These are phyloP conservation scores for Cephus rjabovi DNA, from an alignment of 2,888 invertebrate genomes.

Conservation along the genomic window DNA sequence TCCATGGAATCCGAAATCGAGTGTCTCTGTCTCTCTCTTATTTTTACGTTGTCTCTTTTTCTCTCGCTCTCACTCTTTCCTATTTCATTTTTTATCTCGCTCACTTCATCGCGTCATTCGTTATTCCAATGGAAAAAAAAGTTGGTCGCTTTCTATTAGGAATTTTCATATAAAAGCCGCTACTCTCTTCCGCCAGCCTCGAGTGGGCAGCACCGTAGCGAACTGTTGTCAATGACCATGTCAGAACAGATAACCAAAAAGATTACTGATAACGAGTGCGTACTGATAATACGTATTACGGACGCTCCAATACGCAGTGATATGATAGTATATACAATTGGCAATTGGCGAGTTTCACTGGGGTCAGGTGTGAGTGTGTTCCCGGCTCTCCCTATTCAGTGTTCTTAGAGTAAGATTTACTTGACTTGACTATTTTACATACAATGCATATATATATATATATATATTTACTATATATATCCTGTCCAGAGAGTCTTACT, in stretches of 20 bases:
- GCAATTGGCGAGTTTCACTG: slow-evolving; percentile 64
- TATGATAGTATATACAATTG: slow-evolving; percentile 41
- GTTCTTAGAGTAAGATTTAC: slow-evolving; percentile 48
- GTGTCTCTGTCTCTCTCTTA: neutral
- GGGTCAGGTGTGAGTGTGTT: slow-evolving; percentile 65
- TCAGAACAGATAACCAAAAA: slow-evolving; percentile 43
- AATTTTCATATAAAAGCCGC: neutral
- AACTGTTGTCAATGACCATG: slow-evolving; percentile 60
- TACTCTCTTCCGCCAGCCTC: slow-evolving; percentile 44
- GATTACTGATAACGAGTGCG: neutral
- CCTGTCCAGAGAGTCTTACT: slow-evolving; percentile 17
- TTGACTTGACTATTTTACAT: neutral
- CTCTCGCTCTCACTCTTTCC: no score
- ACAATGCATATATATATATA: slow-evolving; percentile 2
- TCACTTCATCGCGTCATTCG: neutral
- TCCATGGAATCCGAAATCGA: neutral
- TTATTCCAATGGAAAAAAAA: neutral
- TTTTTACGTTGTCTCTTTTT: neutral
- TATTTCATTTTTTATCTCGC: neutral
- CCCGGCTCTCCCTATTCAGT: slow-evolving; percentile 58
- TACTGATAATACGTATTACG: neutral
- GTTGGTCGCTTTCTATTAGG: neutral
- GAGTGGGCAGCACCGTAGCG: slow-evolving; percentile 62
- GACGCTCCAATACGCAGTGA: neutral
- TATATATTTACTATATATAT: slow-evolving; percentile 3